These are phyloP conservation scores for Synergus umbraculus DNA, from an alignment of 2,888 invertebrate genomes.

Conservation along the genomic window DNA sequence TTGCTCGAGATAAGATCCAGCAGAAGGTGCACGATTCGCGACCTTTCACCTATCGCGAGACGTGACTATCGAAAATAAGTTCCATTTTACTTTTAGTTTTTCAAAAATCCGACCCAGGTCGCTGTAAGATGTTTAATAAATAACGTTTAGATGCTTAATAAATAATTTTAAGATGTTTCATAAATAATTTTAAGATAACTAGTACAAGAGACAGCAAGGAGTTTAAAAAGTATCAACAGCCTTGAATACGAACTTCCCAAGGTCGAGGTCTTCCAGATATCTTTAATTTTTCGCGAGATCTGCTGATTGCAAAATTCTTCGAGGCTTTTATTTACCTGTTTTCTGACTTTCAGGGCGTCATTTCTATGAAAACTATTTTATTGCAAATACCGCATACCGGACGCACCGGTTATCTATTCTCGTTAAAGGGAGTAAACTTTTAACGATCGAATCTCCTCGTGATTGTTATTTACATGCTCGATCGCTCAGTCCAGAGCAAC, in stretches of 20 bases:
- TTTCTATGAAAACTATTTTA: slow-evolving; percentile 39
- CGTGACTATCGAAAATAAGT: background rate
- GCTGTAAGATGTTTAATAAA: background rate
- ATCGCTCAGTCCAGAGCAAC: slow-evolving; percentile 16
- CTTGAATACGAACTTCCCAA: background rate
- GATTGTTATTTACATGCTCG: slow-evolving; percentile 38
- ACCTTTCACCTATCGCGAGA: background rate
- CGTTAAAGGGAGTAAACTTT: slow-evolving; percentile 31
- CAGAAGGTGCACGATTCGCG: slow-evolving; percentile 25
- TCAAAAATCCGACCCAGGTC: background rate
- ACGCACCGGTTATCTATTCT: slow-evolving; percentile 38
- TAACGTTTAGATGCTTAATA: background rate
- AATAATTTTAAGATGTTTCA: background rate
- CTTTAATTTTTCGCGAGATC: slow-evolving; percentile 26
- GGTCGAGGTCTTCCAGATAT: slow-evolving; percentile 2
- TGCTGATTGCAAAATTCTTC: slow-evolving; percentile 26
- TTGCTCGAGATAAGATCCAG: slow-evolving; percentile 45
- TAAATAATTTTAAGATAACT: background rate
- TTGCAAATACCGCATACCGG: slow-evolving; percentile 26
- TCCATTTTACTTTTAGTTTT: background rate
- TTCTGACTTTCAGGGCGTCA: slow-evolving; percentile 27
- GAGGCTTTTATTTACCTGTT: slow-evolving; percentile 22
- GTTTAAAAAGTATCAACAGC: background rate
- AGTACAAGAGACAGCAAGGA: background rate
- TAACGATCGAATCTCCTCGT: slow-evolving; percentile 20